Base-by-base conservation (phyloP, 2,113 vertebrate genomes). In the Collichthys lucidus region DNA sequence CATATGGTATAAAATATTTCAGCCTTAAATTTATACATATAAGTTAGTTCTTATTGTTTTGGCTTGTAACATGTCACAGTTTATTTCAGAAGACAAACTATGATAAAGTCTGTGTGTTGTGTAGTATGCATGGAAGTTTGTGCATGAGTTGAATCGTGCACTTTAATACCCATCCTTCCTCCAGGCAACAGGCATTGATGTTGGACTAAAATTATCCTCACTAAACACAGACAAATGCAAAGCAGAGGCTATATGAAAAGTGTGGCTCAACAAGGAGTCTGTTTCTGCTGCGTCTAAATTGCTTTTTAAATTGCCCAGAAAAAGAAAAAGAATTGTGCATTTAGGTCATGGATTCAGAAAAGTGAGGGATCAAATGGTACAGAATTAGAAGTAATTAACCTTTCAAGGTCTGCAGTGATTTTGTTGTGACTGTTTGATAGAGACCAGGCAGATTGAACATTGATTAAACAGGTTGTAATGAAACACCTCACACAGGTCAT, bases 241-340 rank as follows among this genome's bases (percentile, higher is more conserved):
- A 56, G 15, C n/a, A 5, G 14, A 62, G 31, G 22, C 26, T 16
- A 31, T 1, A 0, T 2, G 44, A 16, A 59, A 80, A 53, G 16
- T 22, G 15, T 35, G 53, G 3, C 20, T 57, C n/a, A 61, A n/a
- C 40, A 22, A 35, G 31, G 4, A 59, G 26, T 47, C 14, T 50
- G 62, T 56, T 11, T 57, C 22, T 52, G 29, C 57, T 19, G 71
- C 44, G 24, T 46, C 11, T 29, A 22, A 42, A 81, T 78, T 1
- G 0, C 42, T 63, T 79, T 65, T 46, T n/a, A n/a, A n/a, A n/a
- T n/a, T n/a, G 49, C 20, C 44, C 53, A 64, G 50, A 61, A 60
- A 20, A 50, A 68, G 49, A 72, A n/a, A 31, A 52, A 74, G 57
- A 62, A 77, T 77, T 56, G 59, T 79, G 63, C 29, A 79, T 82